These are phyloP conservation scores for Cottoperca gobio DNA, from an alignment of 2,797 vertebrate genomes.

Conservation along the genomic window DNA sequence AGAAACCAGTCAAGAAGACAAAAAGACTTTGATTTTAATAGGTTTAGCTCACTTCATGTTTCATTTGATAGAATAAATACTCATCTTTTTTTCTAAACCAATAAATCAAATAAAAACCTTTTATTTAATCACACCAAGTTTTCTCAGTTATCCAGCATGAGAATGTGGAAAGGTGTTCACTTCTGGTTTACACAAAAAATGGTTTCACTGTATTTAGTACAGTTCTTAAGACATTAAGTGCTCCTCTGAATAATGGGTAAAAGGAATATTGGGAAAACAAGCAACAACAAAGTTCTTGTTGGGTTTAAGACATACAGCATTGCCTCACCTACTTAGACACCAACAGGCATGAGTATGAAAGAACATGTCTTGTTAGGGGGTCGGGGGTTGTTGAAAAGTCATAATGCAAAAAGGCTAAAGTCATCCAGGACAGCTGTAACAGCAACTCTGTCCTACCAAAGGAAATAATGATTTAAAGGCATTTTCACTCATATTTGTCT, in stretches of 20 bases:
- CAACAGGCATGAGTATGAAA: slow-evolving; percentile 48
- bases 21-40: slow-evolving; percentile 55
- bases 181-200: slow-evolving; percentile 62
- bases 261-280: slow-evolving; percentile 55
- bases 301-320: slow-evolving; percentile 44
- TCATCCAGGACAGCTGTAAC: slow-evolving; percentile 30
- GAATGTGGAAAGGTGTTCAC: slow-evolving; percentile 60
- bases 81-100: slow-evolving; percentile 45
- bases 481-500: slow-evolving; percentile 39
- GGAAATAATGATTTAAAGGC: slow-evolving; percentile 52
- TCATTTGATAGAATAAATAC: slow-evolving; percentile 66
- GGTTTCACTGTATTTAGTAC: slow-evolving; percentile 57
- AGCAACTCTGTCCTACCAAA: slow-evolving; percentile 34
- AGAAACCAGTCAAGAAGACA: slow-evolving; percentile 59
- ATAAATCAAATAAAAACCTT: slow-evolving; percentile 35
- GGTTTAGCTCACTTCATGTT: slow-evolving; percentile 56
- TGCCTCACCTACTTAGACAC: slow-evolving; percentile 55
- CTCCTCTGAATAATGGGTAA: slow-evolving; percentile 46
- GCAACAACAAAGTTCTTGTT: slow-evolving; percentile 40
- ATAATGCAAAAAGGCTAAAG: slow-evolving; percentile 50
- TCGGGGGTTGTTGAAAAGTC: slow-evolving; percentile 37
- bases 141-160: slow-evolving; percentile 57
- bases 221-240: slow-evolving; percentile 66
- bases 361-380: slow-evolving; percentile 26
- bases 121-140: slow-evolving; percentile 33